These are phyloP conservation scores for Dryobates pubescens DNA, from an alignment of 2,797 vertebrate species.

Conservation along the genomic window DNA sequence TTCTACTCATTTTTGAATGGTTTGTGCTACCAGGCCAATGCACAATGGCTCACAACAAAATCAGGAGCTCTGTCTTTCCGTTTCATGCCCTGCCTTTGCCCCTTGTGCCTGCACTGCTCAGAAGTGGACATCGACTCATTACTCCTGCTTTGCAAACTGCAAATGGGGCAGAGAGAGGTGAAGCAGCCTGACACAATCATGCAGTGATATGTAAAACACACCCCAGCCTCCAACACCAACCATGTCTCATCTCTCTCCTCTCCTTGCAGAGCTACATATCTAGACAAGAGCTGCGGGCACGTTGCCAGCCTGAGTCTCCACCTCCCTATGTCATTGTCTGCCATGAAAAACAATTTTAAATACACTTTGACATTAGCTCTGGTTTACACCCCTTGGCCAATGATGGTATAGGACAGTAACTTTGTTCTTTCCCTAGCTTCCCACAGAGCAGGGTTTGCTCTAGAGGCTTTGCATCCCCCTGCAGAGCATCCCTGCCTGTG, in stretches of 20 bases:
- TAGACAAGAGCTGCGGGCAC: not conserved
- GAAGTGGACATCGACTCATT: not conserved
- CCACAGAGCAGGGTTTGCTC: not conserved
- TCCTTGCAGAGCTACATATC: not conserved
- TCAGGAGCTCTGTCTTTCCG: not conserved
- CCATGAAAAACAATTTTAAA: not conserved
- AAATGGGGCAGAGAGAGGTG: not conserved
- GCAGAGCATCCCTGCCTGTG: rapidly evolving
- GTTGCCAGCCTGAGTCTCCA: not conserved
- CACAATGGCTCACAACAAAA: not conserved
- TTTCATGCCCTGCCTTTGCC: not conserved
- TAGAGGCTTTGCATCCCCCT: not conserved
- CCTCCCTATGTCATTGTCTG: not conserved
- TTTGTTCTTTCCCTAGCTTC: not conserved
- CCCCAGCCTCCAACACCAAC: not conserved
- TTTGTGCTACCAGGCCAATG: not conserved
- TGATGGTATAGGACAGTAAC: not conserved
- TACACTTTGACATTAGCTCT: not conserved
- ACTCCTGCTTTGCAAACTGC: not conserved
- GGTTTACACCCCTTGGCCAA: not conserved
- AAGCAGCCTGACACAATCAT: not conserved
- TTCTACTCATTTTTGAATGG: not conserved
- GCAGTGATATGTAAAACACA: not conserved
- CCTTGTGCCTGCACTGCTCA: not conserved
- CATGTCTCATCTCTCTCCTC: not conserved